A percentile compares a stretch with the other conserved stretches of the same genome.
phyloP scores from a whole-genome alignment of 2,113 vertebrate species.

The Mastomys natalensis region DNA sequence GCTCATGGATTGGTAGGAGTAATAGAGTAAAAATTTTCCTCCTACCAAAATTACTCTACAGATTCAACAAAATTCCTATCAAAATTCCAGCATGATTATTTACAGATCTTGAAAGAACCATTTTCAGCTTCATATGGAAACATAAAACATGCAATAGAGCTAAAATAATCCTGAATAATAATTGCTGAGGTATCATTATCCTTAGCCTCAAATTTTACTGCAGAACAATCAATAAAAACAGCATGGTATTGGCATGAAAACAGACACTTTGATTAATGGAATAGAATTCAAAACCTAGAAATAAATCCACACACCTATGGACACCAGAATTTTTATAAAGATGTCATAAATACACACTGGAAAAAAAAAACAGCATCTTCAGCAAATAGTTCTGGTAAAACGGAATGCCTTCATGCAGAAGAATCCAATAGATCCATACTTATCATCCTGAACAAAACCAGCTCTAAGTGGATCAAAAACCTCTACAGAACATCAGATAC shows the following conservation, averaged over 20 bases:
- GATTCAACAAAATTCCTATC: not conserved
- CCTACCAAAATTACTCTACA: not conserved
- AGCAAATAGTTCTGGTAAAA: not conserved
- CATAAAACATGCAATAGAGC: not conserved
- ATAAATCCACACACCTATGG: not conserved
- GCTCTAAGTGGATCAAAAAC: not conserved
- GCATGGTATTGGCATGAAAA: not conserved
- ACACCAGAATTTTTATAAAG: not conserved
- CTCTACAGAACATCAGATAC: not conserved
- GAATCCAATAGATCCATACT: not conserved
- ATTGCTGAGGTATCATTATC: not conserved
- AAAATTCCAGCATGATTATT: not conserved
- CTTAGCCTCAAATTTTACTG: not conserved
- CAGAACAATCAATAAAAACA: not conserved
- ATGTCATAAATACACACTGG: not conserved
- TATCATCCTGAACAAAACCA: not conserved
- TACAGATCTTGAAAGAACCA: not conserved
- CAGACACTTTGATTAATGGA: not conserved
- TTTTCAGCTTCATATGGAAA: not conserved
- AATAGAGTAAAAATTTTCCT: not conserved
- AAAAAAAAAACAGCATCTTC: not conserved
- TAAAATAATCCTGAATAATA: not conserved
- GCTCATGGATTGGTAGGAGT: not conserved
- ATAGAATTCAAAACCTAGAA: not conserved
- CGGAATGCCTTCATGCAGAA: not conserved